A percentile compares a stretch with the other conserved stretches of the same genome.
Evolutionary conservation across 2,888 invertebrate genomes (phyloP).

Genomic region (Zootermopsis nevadensis): DNA sequence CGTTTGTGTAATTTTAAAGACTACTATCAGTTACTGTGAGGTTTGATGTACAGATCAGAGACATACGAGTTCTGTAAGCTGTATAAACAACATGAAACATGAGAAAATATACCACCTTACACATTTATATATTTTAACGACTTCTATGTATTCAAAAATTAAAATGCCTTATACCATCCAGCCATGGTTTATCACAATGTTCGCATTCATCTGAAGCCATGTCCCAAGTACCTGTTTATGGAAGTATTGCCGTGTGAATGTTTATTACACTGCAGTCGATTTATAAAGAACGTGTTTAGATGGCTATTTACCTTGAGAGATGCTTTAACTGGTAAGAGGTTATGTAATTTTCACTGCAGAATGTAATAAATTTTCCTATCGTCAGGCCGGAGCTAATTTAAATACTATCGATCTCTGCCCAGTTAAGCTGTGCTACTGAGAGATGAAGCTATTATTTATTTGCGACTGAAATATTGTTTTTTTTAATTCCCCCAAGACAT

Average conservation of each 20-base stretch:
- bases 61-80: too few species aligned
- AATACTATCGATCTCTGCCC: constrained; percentile 6
- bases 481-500: constrained; percentile 7
- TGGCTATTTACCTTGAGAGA: not conserved
- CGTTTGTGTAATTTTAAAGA: too few species aligned
- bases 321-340: not conserved
- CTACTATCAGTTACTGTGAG: too few species aligned
- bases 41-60: too few species aligned
- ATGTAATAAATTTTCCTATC: not conserved
- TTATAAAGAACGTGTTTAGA: not conserved
- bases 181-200: too few species aligned
- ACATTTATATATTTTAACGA: too few species aligned
- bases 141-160: too few species aligned
- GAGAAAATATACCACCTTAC: too few species aligned
- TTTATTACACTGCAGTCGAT: not conserved
- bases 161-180: too few species aligned
- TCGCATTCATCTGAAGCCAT: not conserved
- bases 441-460: not conserved
- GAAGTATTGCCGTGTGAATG: not conserved
- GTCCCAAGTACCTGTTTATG: not conserved
- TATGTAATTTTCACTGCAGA: not conserved
- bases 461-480: constrained; percentile 2
- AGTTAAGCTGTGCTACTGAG: not conserved
- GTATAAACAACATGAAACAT: too few species aligned
- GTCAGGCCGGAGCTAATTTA: not conserved